Evolutionary conservation across 2,888 invertebrate genomes (phyloP), one percentile per base, ranked within the genome.

Genomic region (Hydrotaea cyrtoneurina): DNA sequence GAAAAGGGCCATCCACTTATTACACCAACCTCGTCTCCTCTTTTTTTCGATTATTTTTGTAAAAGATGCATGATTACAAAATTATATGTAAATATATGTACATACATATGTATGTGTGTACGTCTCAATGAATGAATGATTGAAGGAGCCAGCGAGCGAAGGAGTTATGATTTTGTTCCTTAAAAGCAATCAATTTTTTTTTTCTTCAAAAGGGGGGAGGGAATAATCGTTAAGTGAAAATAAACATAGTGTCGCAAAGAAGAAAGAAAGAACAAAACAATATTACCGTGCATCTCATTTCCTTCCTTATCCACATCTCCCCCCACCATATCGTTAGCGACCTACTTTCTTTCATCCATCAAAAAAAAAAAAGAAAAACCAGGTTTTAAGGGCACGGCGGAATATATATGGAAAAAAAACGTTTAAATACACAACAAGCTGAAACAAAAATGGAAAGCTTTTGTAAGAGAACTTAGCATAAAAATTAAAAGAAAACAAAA

Each of bases 151-250:
- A 31, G 3, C 31, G 31, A 31, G 31, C 31, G 50, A 59, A 59
- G 26, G 59, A 26, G 59, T 59, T 26, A 59, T 26, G 26, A 26
- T 59, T 59, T 1, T 10, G 15, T 26, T 59, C 59, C 26, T 7
- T 36, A 23, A 80, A 71, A 71, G 36, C 71, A 76, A 80, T 80
- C 75, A 76, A 62, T 76, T 23, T 75, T 69, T 76, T 17, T 75
- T 69, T 75, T 78, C 13, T 19, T 43, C 59, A 10, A 55, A 55
- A 19, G 8, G 39, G n/a, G 19, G 23, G 21, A 59, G 0, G 55
- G n/a, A n/a, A n/a, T n/a, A 72, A 39, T 26, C 59, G 15, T 59
- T 59, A 59, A 59, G 59, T 59, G 59, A 59, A 59, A 59, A 59
- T 59, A 59, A 59, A 59, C 26, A 59, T 13, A 59, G 15, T 15